Evolutionary conservation across 2,797 vertebrate species (phyloP), one percentile per base, ranked within the genome.

Genomic region (Diceros bicornis): DNA sequence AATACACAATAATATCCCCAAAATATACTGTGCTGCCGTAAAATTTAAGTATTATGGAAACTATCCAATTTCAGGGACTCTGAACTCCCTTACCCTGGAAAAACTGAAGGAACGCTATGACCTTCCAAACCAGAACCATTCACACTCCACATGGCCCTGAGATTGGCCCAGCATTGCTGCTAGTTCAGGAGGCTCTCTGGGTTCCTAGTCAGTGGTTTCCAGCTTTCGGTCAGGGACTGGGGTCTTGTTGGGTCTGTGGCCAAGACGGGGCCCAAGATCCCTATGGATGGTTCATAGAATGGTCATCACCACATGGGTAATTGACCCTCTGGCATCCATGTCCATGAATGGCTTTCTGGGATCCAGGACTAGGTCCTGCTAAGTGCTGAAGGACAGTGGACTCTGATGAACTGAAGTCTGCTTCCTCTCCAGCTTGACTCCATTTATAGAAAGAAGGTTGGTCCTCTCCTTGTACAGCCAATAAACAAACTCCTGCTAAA

Each of bases 1-100:
- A 96, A 97, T 88, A 90, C 75, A 96, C 83, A 72, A 89, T 69
- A 94, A 78, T 85, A 72, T 69, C 94, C 96, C 89, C 90, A 82
- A 84, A 97, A 94, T 92, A 93, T 74, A 94, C 72, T 77, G 82
- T 8, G 27, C 86, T 7, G 83, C 93, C 29, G 10, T 97, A 93
- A 95, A 84, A 93, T 74, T 82, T 94, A 96, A 96, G 62, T 89
- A 66, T 44, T 77, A 57, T 75, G 85, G 69, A 72, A 97, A 79
- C 75, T 62, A 82, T 94, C 85, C 96, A 86, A 44, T 93, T 85
- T 77, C 69, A 85, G 72, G 97, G 90, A 86, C 85, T 87, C 90
- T 86, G 37, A 78, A 74, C 34, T 89, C 74, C 29, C 41, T 64
- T 84, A 69, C 83, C 83, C 62, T n/a, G 27, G 93, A 93, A 77